phyloP scores from a whole-genome alignment of 2,888 invertebrate species.

The Parnassius orleans region DNA sequence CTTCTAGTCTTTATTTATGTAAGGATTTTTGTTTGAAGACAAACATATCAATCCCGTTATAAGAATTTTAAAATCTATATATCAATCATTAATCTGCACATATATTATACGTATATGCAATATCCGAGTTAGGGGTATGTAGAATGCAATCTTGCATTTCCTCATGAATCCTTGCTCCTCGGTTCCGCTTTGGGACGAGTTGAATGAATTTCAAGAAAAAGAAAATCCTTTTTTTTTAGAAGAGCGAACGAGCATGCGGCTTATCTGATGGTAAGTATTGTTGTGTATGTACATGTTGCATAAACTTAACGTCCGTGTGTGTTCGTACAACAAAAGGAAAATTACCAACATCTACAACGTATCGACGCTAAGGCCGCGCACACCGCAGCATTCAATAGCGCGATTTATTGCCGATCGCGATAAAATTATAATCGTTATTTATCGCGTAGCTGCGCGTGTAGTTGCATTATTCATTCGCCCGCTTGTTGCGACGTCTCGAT shows the following conservation, averaged over 20 bases:
- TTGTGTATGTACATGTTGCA: background rate
- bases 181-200: too few relatives aligned
- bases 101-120: too few relatives aligned
- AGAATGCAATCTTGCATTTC: too few relatives aligned
- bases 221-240: background rate
- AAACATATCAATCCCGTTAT: too few relatives aligned
- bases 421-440: conserved; percentile 79
- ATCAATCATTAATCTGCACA: too few relatives aligned
- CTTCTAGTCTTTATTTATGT: too few relatives aligned
- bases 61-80: too few relatives aligned
- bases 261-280: too few relatives aligned
- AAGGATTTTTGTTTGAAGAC: too few relatives aligned
- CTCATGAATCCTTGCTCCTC: too few relatives aligned
- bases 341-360: conserved; percentile 44
- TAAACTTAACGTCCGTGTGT: conserved; percentile 34
- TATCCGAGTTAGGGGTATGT: too few relatives aligned
- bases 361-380: conserved; percentile 42
- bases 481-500: conserved; percentile 53
- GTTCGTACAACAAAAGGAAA: conserved; percentile 44
- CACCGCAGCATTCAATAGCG: conserved; percentile 52
- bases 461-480: conserved; percentile 70
- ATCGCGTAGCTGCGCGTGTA: conserved; percentile 59
- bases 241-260: background rate
- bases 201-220: too few relatives aligned
- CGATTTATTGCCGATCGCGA: conserved; percentile 69